Evolutionary conservation across 2,113 vertebrate species (phyloP), one percentile per base, ranked within the genome.

Genomic region (Stegastes partitus): DNA sequence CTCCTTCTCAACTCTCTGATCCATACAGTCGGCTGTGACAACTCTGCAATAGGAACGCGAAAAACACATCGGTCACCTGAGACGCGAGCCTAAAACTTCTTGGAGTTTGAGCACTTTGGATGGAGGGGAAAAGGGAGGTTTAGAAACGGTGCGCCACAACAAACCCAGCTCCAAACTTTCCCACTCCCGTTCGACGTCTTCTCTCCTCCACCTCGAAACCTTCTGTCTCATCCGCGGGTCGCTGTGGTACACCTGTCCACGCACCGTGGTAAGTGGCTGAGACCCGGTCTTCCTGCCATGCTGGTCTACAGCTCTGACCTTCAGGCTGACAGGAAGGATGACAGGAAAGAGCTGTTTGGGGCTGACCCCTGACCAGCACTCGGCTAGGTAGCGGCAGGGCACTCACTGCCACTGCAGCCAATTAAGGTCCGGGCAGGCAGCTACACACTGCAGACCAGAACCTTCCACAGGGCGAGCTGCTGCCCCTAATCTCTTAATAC

Each of bases 401-500:
- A 74, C 87, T 88, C 56, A 25, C 77, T 77, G 84, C 81, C 81
- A 86, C 84, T 66, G 39, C 56, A 87, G 88, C 93, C 89, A 90
- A 90, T 93, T 89, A 81, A 88, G 75, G 85, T 71, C 69, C 62
- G 19, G 68, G 78, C 90, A 81, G 78, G 91, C 80, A 22, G 87
- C 62, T 66, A 72, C 87, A 85, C 84, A 75, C 82, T 42, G 10
- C 63, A 58, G 47, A 91, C 79, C 80, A 70, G 54, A 81, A 78
- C 68, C 75, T 77, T 88, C 82, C 76, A 42, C 88, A 65, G 84
- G 69, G 76, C 54, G 87, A 91, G 83, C 81, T 71, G 86, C 84
- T 86, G 85, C 63, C 51, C 65, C 68, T 93, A 93, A 94, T 93
- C 92, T 92, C 85, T 89, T 94, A 93, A 94, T 94, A 84, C 92